Evolutionary conservation across 53 echinoderm and acorn worm genomes (phyloP).

Genomic region (Stichopus horrens): DNA sequence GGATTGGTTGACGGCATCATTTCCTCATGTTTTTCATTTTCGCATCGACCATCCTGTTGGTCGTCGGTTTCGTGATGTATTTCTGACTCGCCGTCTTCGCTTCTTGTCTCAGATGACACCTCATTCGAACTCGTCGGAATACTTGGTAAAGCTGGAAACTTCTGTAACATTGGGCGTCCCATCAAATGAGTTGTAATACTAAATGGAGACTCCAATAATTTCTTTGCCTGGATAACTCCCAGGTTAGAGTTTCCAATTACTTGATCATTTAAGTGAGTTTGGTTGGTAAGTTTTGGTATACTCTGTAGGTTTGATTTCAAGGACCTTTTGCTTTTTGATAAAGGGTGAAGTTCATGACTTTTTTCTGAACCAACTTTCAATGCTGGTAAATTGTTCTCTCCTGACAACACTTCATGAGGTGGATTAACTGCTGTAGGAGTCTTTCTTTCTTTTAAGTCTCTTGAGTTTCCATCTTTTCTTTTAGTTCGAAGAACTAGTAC

Average conservation of each 20-base stretch:
- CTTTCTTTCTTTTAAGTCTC: background rate
- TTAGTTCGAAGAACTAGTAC: conserved; percentile 66
- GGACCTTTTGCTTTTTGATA: conserved; percentile 56
- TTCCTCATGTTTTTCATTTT: background rate
- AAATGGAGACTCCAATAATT: conserved; percentile 58
- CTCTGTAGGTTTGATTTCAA: conserved; percentile 74
- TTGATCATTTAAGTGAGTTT: conserved; percentile 72
- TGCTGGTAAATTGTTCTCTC: background rate
- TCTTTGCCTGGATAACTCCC: conserved; percentile 77
- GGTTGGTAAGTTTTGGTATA: conserved; percentile 47
- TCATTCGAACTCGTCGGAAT: background rate
- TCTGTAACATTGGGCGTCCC: background rate
- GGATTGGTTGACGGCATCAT: background rate
- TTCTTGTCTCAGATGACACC: background rate
- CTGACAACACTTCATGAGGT: background rate
- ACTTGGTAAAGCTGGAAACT: conserved; percentile 11
- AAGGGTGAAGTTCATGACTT: background rate
- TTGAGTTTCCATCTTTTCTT: conserved; percentile 24
- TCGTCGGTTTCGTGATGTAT: background rate
- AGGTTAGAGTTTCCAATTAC: conserved; percentile 79
- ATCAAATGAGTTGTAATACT: background rate
- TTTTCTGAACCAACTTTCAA: background rate
- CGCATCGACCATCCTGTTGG: background rate
- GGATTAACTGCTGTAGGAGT: background rate
- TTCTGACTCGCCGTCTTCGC: background rate